Percentiles rank a stretch among this genome's conserved stretches.
phyloP scores from a whole-genome alignment of 2,113 vertebrate genomes.

The Casuarius casuarius region DNA sequence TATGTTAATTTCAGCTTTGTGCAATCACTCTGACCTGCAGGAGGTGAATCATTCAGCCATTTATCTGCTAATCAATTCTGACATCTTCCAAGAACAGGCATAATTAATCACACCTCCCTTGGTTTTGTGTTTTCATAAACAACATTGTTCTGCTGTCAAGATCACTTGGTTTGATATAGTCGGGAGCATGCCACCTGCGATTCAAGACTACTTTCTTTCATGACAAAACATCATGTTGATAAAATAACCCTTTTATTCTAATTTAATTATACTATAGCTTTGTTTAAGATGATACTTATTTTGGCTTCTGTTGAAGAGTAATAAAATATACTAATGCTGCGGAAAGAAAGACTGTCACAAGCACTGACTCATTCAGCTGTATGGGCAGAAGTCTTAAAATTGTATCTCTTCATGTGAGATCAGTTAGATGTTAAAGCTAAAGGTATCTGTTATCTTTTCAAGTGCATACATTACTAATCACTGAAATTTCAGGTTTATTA shows the following conservation, averaged over 20 bases:
- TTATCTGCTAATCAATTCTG: conserved; percentile 74
- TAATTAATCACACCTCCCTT: conserved; percentile 73
- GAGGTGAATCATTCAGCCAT: conserved; percentile 72
- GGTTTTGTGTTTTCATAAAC: conserved; percentile 73
- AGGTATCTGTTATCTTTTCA: neutral
- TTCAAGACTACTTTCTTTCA: conserved; percentile 27
- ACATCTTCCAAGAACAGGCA: conserved; percentile 67
- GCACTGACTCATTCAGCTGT: neutral
- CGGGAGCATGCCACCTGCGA: conserved; percentile 48
- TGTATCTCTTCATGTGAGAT: neutral
- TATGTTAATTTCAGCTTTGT: conserved; percentile 64
- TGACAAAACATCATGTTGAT: conserved; percentile 32
- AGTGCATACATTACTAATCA: neutral
- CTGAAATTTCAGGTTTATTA: neutral
- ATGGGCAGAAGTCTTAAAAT: neutral
- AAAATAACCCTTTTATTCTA: conserved; percentile 51
- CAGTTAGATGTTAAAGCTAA: neutral
- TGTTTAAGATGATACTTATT: conserved; percentile 29
- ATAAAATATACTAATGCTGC: neutral
- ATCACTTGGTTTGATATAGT: conserved; percentile 25
- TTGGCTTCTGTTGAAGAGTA: neutral
- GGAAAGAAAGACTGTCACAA: neutral
- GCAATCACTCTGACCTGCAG: conserved; percentile 71
- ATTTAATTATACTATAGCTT: conserved; percentile 45
- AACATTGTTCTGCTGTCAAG: conserved; percentile 65